phyloP scores from a whole-genome alignment of 2,888 invertebrate species.

The Drosophila monieri region DNA sequence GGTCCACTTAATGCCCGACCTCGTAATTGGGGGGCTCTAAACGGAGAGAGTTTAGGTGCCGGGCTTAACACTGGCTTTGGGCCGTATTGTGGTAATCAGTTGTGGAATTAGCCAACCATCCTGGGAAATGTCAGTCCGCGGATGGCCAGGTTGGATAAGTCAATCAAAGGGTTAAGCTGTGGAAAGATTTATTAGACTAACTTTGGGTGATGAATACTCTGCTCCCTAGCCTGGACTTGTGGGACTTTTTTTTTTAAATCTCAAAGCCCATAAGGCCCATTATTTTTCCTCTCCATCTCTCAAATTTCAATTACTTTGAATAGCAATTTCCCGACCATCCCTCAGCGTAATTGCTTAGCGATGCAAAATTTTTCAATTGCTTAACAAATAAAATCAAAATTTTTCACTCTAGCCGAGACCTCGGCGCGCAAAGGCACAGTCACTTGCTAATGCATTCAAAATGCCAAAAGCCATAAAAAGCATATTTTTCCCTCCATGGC shows the following conservation, averaged over 20 bases:
- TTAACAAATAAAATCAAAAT: constrained; percentile 68
- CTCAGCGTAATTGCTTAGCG: constrained; percentile 25
- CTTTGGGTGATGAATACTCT: background rate
- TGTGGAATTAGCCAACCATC: constrained; percentile 13
- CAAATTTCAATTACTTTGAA: background rate
- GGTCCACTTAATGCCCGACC: constrained; percentile 45
- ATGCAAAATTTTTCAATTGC: constrained; percentile 55
- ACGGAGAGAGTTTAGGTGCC: constrained; percentile 28
- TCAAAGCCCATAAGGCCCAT: background rate
- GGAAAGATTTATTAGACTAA: background rate
- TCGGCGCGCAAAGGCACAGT: constrained; percentile 15
- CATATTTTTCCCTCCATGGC: constrained; percentile 60
- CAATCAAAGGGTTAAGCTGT: background rate
- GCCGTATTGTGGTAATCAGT: constrained; percentile 28
- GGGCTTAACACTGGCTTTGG: constrained; percentile 51
- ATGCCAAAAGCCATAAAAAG: constrained; percentile 75
- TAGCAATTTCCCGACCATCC: constrained; percentile 10
- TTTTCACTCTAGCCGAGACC: constrained; percentile 49
- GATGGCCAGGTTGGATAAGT: background rate
- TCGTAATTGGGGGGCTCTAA: constrained; percentile 35
- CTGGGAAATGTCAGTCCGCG: background rate
- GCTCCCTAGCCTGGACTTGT: no score
- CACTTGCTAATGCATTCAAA: constrained; percentile 75
- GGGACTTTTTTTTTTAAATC: background rate
- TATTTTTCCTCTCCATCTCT: background rate